These are phyloP conservation scores for Microchrysa polita DNA, from an alignment of 2,888 invertebrate species.

Conservation along the genomic window DNA sequence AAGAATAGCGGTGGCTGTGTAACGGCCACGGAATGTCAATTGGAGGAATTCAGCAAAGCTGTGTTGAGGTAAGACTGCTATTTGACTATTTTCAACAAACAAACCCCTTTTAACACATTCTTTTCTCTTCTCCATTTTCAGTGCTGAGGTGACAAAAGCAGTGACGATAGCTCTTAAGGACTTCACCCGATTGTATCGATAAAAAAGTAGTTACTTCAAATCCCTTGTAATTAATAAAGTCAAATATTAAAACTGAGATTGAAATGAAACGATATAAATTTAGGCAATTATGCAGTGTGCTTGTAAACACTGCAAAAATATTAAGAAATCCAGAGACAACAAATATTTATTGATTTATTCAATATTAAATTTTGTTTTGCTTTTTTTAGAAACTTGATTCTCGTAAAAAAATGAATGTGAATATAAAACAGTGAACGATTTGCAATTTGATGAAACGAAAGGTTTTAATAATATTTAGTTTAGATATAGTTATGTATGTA, in stretches of 20 bases:
- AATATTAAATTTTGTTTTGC: slow-evolving; percentile 18
- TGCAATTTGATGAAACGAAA: neutral
- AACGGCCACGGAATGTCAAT: slow-evolving; percentile 82
- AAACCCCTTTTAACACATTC: neutral
- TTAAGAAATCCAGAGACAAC: slow-evolving; percentile 6
- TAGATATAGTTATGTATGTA: neutral
- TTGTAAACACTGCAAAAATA: neutral
- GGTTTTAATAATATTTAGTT: slow-evolving; percentile 12
- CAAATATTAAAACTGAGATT: neutral
- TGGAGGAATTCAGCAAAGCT: slow-evolving; percentile 82
- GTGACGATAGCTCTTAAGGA: slow-evolving; percentile 82
- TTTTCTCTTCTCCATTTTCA: slow-evolving; percentile 58
- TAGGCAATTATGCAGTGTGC: slow-evolving; percentile 7
- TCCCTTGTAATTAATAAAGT: too few species aligned
- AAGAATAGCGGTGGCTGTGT: slow-evolving; percentile 77
- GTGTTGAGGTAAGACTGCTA: slow-evolving; percentile 75
- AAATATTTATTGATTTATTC: slow-evolving; percentile 1
- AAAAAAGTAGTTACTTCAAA: slow-evolving; percentile 57
- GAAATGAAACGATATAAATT: slow-evolving; percentile 9
- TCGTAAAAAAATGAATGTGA: slow-evolving; percentile 11
- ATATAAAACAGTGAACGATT: neutral
- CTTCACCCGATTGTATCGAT: slow-evolving; percentile 89
- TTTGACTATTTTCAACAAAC: neutral
- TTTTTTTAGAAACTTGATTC: neutral
- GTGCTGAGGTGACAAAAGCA: slow-evolving; percentile 80